phyloP scores from a whole-genome alignment of 2,797 vertebrate genomes.

The Telmatherina bonti region DNA sequence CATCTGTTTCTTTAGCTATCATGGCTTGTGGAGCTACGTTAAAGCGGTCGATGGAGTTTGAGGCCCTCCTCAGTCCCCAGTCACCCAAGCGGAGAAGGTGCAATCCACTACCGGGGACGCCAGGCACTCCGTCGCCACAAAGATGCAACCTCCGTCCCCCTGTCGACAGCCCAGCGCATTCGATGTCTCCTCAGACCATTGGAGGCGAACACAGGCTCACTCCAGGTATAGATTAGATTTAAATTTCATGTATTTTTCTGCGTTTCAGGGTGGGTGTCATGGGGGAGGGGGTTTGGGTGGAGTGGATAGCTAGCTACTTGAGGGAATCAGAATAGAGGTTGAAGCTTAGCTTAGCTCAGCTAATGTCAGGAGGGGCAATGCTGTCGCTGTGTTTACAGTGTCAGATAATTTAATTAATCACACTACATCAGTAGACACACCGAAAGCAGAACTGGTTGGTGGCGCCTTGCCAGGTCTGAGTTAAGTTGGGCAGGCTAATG shows the following conservation, averaged over 20 bases:
- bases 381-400: conserved; percentile 33
- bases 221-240: conserved; percentile 79
- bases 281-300: conserved; percentile 83
- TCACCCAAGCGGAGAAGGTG: conserved; percentile 92
- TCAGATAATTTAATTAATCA: not conserved
- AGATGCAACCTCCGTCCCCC: conserved; percentile 87
- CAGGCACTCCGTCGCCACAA: conserved; percentile 86
- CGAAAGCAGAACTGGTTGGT: not conserved
- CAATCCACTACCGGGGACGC: conserved; percentile 88
- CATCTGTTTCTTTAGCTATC: conserved; percentile 52
- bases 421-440: not conserved
- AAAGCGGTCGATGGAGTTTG: conserved; percentile 94
- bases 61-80: conserved; percentile 91
- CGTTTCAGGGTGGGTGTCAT: conserved; percentile 76
- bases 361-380: conserved; percentile 48
- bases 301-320: conserved; percentile 76
- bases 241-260: conserved; percentile 44
- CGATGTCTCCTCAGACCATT: conserved; percentile 78
- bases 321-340: conserved; percentile 72
- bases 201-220: conserved; percentile 87
- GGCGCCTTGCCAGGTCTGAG: conserved; percentile 5
- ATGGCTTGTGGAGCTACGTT: conserved; percentile 94
- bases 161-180: conserved; percentile 80
- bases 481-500: conserved; percentile 27
- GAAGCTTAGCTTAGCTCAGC: conserved; percentile 60